phyloP scores from a whole-genome alignment of 2,888 invertebrate genomes.

The Philereme vetulata region DNA sequence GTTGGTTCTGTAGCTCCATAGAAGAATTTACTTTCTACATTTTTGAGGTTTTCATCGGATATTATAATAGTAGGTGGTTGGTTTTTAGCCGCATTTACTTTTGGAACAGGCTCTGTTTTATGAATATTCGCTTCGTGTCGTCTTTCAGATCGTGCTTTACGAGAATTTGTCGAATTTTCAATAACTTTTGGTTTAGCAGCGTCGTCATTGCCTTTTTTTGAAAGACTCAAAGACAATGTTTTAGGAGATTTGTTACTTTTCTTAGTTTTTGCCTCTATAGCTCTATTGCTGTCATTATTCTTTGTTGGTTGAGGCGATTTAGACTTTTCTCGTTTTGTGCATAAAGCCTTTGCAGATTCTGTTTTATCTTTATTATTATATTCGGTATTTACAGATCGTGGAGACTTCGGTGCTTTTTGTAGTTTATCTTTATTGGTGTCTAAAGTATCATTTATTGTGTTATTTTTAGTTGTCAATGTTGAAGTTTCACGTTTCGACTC shows the following conservation, averaged over 20 bases:
- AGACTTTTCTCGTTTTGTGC: conserved; percentile 16
- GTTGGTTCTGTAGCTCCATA: conserved; percentile 34
- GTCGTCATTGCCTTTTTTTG: conserved; percentile 13
- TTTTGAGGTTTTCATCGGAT: conserved; percentile 48
- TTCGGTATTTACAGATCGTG: conserved; percentile 3
- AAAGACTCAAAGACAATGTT: conserved; percentile 21
- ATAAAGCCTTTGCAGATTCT: conserved; percentile 22
- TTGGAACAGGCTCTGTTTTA: conserved; percentile 2
- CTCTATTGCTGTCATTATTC: conserved; percentile 13
- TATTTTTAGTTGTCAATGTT: conserved; percentile 4
- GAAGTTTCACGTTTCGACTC: conserved; percentile 8
- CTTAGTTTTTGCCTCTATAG: background rate
- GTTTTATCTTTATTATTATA: conserved; percentile 25
- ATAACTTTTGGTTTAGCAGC: conserved; percentile 1
- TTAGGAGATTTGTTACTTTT: conserved; percentile 12
- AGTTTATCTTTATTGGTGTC: conserved; percentile 1
- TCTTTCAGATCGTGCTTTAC: conserved; percentile 36
- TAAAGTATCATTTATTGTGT: background rate
- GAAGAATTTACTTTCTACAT: conserved; percentile 63
- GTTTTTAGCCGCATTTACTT: conserved; percentile 25
- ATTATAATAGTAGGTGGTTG: conserved; percentile 54
- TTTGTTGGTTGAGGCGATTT: conserved; percentile 19
- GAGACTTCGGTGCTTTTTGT: background rate
- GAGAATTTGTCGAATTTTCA: conserved; percentile 17
- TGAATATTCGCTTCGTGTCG: conserved; percentile 5